Evolutionary conservation across 1,140 invertebrate species (phyloP), one percentile per base, ranked within the genome.

Genomic region (Orchesella cincta): DNA sequence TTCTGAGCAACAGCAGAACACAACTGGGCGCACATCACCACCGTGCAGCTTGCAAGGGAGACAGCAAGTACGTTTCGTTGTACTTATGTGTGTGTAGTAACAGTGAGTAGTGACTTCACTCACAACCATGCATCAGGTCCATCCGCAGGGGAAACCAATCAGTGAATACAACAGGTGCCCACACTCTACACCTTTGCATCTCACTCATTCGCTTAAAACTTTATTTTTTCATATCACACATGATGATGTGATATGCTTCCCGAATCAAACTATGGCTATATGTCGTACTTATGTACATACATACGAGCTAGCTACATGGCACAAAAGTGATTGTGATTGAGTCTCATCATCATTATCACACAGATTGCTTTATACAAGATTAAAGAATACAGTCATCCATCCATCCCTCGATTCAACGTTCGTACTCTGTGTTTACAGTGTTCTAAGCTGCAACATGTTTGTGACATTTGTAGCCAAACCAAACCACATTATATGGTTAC

Each of bases 81-180:
- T n/a, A n/a, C n/a, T n/a, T n/a, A n/a, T n/a, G n/a, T n/a, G n/a
- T n/a, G n/a, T n/a, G n/a, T n/a, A n/a, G n/a, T n/a, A n/a, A n/a
- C n/a, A n/a, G n/a, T n/a, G 54, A 8, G 54, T 18, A 23, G n/a
- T 3, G 23, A 46, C 39, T 46, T 46, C 18, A 46, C 39, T 46
- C 52, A 18, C 14, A 14, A 3, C 23, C 23, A n/a, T 51, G 72
- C 51, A 31, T 54, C 73, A 74, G 20, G 51, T 74, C 73, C 73
- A 28, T 76, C 75, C 75, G 75, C 75, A 76, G 75, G 75, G 75
- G 75, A 76, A 76, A 76, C 75, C 75, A 76, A 71, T 76, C 64
- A 76, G 26, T 51, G 75, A 75, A 64, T 76, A 76, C 75, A 76
- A 76, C 75, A 76, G 75, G 75, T 76, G 75, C 75, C 75, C 64